Evolutionary conservation across 2,113 vertebrate genomes (phyloP).

Genomic region (Epinephelus moara): DNA sequence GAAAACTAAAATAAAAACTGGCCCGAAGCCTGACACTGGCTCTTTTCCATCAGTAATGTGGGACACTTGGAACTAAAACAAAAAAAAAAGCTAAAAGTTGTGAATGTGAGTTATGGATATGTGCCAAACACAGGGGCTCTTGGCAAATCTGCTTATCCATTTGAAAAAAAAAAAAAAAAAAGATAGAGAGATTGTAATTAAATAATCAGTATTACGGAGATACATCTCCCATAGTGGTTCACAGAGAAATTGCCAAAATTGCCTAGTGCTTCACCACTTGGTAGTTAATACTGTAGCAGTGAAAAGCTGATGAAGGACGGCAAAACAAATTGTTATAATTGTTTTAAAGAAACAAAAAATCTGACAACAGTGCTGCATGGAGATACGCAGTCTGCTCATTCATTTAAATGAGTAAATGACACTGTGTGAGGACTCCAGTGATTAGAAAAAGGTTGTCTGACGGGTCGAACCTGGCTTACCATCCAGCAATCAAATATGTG

Average conservation of each 20-base stretch:
- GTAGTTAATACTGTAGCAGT: not conserved
- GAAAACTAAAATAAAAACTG: slow-evolving; percentile 54
- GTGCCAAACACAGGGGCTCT: slow-evolving; percentile 60
- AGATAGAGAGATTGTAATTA: slow-evolving; percentile 18
- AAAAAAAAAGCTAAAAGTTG: slow-evolving; percentile 58
- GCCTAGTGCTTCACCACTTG: not conserved
- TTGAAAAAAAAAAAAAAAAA: slow-evolving; percentile 14
- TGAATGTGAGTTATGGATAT: slow-evolving; percentile 65
- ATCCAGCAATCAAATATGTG: not conserved
- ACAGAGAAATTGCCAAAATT: slow-evolving; percentile 7
- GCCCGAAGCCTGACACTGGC: slow-evolving; percentile 62
- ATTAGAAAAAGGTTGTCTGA: not conserved
- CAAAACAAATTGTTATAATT: not conserved
- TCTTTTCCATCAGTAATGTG: slow-evolving; percentile 69
- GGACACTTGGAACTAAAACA: slow-evolving; percentile 67
- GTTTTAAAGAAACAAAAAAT: not conserved
- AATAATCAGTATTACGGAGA: slow-evolving; percentile 20
- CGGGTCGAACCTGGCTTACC: not conserved
- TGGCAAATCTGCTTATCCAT: slow-evolving; percentile 49
- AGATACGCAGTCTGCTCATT: not conserved
- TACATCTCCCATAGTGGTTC: not conserved
- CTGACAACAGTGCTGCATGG: not conserved
- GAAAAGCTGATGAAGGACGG: not conserved
- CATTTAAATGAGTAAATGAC: not conserved
- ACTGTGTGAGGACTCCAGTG: not conserved